Evolutionary conservation across 2,888 invertebrate genomes (phyloP).

Genomic region (Lycaena phlaeas): DNA sequence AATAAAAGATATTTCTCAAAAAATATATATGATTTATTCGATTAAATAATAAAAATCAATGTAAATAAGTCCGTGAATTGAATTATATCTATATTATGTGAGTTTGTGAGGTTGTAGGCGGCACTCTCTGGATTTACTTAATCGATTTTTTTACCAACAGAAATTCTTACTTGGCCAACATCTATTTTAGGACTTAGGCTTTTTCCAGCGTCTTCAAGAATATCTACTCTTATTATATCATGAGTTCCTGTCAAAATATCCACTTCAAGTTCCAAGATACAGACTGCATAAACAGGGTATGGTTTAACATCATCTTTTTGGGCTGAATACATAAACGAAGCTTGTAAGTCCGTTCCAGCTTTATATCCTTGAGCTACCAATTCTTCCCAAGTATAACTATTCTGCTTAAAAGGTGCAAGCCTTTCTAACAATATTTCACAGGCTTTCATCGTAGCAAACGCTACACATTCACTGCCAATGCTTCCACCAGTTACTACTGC

Average conservation of each 20-base stretch:
- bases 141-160: no score
- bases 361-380: constrained; percentile 66
- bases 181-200: constrained; percentile 82
- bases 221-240: constrained; percentile 76
- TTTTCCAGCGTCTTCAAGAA: constrained; percentile 81
- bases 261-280: constrained; percentile 80
- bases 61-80: no score
- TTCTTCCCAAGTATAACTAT: constrained; percentile 71
- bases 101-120: no score
- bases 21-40: no score
- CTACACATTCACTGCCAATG: constrained; percentile 76
- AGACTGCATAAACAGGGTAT: constrained; percentile 77
- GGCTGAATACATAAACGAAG: constrained; percentile 70
- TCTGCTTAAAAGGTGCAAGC: constrained; percentile 72
- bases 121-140: no score
- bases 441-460: constrained; percentile 73
- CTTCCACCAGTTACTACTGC: constrained; percentile 76
- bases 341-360: constrained; percentile 73
- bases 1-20: no score
- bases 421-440: constrained; percentile 75
- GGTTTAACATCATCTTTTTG: constrained; percentile 58
- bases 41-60: no score
- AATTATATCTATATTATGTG: no score
- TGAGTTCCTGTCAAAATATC: constrained; percentile 86
- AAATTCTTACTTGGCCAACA: constrained; percentile 74